phyloP scores from a whole-genome alignment of 2,113 vertebrate species.

The Plecturocebus donacophilus region DNA sequence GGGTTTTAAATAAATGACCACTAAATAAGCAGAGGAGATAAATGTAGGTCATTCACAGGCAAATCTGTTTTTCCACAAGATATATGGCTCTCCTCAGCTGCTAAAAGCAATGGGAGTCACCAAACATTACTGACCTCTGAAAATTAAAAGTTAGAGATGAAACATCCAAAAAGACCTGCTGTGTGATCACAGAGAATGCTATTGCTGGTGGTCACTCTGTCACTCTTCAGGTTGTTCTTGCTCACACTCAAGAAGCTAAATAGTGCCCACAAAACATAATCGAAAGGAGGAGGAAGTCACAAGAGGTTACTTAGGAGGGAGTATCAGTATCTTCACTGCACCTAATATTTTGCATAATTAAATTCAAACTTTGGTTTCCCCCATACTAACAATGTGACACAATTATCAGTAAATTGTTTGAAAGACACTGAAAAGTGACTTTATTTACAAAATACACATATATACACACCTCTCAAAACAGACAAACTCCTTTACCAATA shows the following conservation, averaged over 20 bases:
- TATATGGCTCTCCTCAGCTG: neutral
- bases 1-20: slow-evolving; percentile 41
- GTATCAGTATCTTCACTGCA: neutral
- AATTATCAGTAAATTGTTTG: neutral
- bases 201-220: neutral
- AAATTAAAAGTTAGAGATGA: neutral
- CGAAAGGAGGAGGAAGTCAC: neutral
- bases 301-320: neutral
- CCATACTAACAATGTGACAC: neutral
- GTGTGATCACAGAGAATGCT: neutral
- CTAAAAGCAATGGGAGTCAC: neutral
- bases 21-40: neutral
- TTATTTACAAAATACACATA: neutral
- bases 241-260: neutral
- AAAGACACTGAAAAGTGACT: neutral
- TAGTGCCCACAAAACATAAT: neutral
- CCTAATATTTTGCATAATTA: neutral
- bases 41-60: neutral
- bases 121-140: neutral
- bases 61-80: neutral
- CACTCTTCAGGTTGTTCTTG: neutral
- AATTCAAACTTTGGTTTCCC: neutral
- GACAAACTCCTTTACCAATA: neutral
- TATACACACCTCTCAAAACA: neutral
- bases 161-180: neutral